Percentiles rank a stretch among this genome's conserved stretches.
phyloP scores from a whole-genome alignment of 2,113 vertebrate genomes.

The Stigmatopora argus region DNA sequence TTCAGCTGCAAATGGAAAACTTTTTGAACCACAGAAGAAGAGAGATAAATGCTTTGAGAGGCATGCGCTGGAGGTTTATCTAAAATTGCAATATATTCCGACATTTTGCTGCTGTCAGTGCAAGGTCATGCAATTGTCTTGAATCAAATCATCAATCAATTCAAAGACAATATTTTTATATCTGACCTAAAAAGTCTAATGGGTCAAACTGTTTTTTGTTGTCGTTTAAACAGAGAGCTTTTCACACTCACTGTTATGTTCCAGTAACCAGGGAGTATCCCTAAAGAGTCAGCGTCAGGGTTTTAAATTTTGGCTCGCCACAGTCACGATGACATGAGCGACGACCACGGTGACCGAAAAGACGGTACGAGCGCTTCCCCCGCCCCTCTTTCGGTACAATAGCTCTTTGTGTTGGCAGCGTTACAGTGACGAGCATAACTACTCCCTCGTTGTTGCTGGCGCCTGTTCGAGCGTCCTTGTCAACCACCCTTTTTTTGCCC shows the following conservation, averaged over 20 bases:
- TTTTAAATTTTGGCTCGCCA: neutral
- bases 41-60: neutral
- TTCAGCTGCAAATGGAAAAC: neutral
- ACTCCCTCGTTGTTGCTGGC: slow-evolving; percentile 40
- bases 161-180: neutral
- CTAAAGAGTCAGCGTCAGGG: neutral
- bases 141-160: too few relatives aligned
- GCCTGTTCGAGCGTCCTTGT: slow-evolving; percentile 41
- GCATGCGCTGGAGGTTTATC: neutral
- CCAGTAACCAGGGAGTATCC: slow-evolving; percentile 6
- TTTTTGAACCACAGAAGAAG: neutral
- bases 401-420: slow-evolving; percentile 49
- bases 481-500: neutral
- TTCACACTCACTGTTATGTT: slow-evolving; percentile 1
- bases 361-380: slow-evolving; percentile 26
- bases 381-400: slow-evolving; percentile 49
- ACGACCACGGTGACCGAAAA: slow-evolving; percentile 22
- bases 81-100: neutral
- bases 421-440: slow-evolving; percentile 32
- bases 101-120: neutral
- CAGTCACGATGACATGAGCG: neutral
- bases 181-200: neutral
- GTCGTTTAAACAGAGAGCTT: slow-evolving; percentile 1
- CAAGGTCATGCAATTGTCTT: neutral
- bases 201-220: neutral